These are phyloP conservation scores for Belonocnema kinseyi DNA, from an alignment of 1,140 invertebrate species.

Conservation along the genomic window DNA sequence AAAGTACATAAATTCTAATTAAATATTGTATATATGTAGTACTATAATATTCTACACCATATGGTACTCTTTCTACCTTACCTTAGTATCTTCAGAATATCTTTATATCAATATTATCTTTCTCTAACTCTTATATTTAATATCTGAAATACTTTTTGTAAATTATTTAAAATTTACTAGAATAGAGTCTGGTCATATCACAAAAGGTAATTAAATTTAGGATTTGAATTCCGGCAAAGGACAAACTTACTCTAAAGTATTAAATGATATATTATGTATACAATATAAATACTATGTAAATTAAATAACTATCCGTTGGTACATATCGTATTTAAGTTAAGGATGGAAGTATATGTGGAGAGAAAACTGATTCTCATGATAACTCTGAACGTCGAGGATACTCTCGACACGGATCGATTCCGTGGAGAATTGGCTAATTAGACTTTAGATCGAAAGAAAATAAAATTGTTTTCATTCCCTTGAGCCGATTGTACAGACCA, in stretches of 20 bases:
- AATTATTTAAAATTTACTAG: no score
- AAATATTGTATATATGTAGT: background rate
- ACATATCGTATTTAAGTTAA: constrained; percentile 62
- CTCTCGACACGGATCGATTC: constrained; percentile 5
- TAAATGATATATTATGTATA: constrained; percentile 46
- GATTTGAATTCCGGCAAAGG: background rate
- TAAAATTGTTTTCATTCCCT: constrained; percentile 26
- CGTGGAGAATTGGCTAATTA: constrained; percentile 22
- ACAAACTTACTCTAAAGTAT: constrained; percentile 31
- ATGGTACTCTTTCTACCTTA: background rate
- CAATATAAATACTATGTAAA: constrained; percentile 45
- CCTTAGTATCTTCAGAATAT: no score
- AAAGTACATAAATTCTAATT: background rate
- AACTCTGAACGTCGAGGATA: background rate
- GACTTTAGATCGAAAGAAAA: constrained; percentile 5
- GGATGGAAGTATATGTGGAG: constrained; percentile 20
- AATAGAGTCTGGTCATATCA: no score
- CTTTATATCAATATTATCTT: background rate
- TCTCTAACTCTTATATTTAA: background rate
- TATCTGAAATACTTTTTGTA: no score
- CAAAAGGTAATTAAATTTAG: constrained; percentile 17
- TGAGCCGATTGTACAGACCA: constrained; percentile 29
- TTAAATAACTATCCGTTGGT: constrained; percentile 46
- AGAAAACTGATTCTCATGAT: constrained; percentile 4
- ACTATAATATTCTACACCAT: background rate